Evolutionary conservation across 2,888 invertebrate genomes (phyloP), one percentile per base, ranked within the genome.

Genomic region (Cyclophora albipunctata): DNA sequence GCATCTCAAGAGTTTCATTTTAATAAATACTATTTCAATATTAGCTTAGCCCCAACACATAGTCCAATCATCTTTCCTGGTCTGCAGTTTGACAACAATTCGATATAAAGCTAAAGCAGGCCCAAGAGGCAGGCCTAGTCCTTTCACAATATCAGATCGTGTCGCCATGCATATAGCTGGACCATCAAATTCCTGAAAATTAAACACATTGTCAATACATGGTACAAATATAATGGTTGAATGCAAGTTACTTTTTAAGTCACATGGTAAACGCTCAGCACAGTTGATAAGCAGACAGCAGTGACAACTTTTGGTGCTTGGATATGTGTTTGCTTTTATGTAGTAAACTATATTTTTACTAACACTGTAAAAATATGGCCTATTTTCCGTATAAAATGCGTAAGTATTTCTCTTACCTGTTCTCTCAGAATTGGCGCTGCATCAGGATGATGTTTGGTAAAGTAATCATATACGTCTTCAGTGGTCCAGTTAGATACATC

Each of bases 51-150:
- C 90, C 93, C 93, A 94, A 69, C 93, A 93, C 71, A 93, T 89
- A 45, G 91, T 91, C 64, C 92, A 91, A 73, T 95, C 94, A 72
- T 93, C 93, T 65, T 92, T 90, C 63, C 94, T 89, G 5, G 94
- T 92, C 84, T 97, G 97, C 54, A 98, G 88, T 73, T 93, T 93
- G 34, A 95, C 91, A 52, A 97, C 93, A 51, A 95, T 92, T 48
- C 93, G 91, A 69, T 95, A 96, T 42, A 97, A 91, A 66, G 96
- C 95, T 45, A 98, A 88, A 3, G 97, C 97, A 45, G 96, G 96
- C 0, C 98, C 98, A 7, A 98, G 86, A 56, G 95, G 94, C 33
- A 98, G 84, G 42, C 94, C 93, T 54, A 98, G 87, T 40, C 95
- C 94, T 53, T 91, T 92, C 3, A 98, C 90, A 34, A 98, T 95